phyloP scores from a whole-genome alignment of 2,797 vertebrate species.

The Gambelia wislizenii region DNA sequence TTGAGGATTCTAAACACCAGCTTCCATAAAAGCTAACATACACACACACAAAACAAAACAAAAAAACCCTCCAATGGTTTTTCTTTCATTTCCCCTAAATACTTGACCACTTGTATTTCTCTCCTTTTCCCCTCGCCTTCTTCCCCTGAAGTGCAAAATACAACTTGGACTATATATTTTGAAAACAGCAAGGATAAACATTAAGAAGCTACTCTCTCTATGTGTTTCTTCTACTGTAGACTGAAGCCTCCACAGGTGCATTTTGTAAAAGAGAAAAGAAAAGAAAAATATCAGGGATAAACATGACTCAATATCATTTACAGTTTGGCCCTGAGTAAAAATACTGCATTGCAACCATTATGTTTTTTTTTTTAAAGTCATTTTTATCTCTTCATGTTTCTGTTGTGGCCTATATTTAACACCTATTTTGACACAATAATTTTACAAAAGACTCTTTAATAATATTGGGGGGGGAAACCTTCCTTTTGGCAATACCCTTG shows the following conservation, averaged over 20 bases:
- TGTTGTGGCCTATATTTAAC: neutral
- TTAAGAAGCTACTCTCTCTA: neutral
- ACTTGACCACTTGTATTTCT: neutral
- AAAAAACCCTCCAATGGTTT: neutral
- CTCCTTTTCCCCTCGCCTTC: no score
- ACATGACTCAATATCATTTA: neutral
- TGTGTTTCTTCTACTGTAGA: neutral
- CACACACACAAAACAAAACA: no score
- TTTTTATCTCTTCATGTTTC: neutral
- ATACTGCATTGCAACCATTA: neutral
- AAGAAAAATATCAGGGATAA: neutral
- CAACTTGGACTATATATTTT: neutral
- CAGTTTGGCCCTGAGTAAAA: neutral
- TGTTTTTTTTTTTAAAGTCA: neutral
- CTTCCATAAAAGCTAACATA: neutral
- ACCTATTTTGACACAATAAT: constrained; percentile 5
- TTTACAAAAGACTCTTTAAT: neutral
- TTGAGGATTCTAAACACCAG: neutral
- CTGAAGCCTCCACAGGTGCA: neutral
- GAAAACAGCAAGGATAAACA: neutral
- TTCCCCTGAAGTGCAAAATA: neutral
- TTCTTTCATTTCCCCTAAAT: neutral
- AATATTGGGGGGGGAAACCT: neutral
- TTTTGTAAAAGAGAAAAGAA: neutral
- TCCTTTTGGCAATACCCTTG: neutral